Percentiles rank a stretch among this genome's conserved stretches.
Conservation (phyloP, 2,113 vertebrate species). For the Gavialis gangeticus region DNA sequence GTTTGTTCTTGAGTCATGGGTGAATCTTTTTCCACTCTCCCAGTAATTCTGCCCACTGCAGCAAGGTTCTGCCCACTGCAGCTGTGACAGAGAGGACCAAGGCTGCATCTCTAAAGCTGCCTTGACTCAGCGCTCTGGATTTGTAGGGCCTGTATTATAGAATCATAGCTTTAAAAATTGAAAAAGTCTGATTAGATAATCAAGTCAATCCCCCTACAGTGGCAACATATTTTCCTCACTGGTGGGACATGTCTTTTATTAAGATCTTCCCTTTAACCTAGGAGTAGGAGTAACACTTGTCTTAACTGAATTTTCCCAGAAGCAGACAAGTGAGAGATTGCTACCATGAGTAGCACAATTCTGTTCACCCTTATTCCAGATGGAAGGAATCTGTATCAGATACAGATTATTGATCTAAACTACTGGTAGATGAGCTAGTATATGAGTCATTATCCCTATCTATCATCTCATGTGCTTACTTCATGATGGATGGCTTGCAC, state of each 20-base stretch:
- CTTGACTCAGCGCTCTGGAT: conserved; percentile 25
- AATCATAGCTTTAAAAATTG: conserved; percentile 18
- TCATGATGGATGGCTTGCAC: not conserved
- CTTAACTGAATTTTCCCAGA: not conserved
- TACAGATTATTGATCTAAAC: not conserved
- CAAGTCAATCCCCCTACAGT: conserved; percentile 3
- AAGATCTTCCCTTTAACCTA: not conserved
- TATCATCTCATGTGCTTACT: conserved; percentile 5
- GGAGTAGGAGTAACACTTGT: no score
- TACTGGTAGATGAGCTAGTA: not conserved
- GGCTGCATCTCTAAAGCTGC: conserved; percentile 6
- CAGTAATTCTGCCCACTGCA: conserved; percentile 10
- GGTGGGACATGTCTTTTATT: not conserved
- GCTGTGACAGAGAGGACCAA: not conserved
- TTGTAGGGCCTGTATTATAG: not conserved
- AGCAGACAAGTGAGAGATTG: conserved; percentile 5
- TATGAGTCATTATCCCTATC: not conserved
- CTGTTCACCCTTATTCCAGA: conserved; percentile 5
- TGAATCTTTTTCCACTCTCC: conserved; percentile 23
- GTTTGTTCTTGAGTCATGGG: not conserved
- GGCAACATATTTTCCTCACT: conserved; percentile 24
- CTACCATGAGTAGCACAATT: not conserved
- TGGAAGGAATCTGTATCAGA: conserved; percentile 11
- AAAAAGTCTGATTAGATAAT: conserved; percentile 8
- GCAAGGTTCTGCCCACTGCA: not conserved